A percentile compares a stretch with the other conserved stretches of the same genome.
phyloP scores from a whole-genome alignment of 2,888 invertebrate genomes.

The Leucophenga maculata region DNA sequence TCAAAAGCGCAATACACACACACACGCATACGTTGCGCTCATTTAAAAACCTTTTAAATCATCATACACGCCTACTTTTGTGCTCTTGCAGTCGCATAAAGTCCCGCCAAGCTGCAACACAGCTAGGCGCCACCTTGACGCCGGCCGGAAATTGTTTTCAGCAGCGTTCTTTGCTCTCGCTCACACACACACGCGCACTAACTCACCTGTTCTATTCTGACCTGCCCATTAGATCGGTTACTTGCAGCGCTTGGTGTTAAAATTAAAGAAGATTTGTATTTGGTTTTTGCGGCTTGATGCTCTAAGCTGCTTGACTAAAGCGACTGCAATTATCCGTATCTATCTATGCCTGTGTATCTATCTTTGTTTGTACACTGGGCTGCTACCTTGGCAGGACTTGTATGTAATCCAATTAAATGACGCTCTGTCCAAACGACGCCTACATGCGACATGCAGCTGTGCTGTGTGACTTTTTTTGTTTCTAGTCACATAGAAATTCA shows the following conservation, averaged over 20 bases:
- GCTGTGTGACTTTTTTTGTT: conserved; percentile 46
- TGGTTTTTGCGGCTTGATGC: conserved; percentile 35
- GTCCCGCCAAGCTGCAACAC: conserved; percentile 36
- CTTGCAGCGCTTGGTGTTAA: conserved; percentile 24
- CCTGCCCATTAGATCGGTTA: neutral
- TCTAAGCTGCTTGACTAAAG: conserved; percentile 66
- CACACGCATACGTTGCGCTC: conserved; percentile 40
- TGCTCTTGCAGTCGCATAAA: too few species aligned
- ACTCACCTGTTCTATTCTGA: too few species aligned
- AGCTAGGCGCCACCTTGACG: conserved; percentile 64
- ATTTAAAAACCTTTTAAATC: conserved; percentile 67
- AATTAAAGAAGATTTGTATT: conserved; percentile 34
- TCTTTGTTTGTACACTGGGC: conserved; percentile 42
- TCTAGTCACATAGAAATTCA: too few species aligned
- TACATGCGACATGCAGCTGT: conserved; percentile 51
- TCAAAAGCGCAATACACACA: conserved; percentile 28
- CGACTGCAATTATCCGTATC: conserved; percentile 44
- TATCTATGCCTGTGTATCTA: neutral
- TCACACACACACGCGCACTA: neutral
- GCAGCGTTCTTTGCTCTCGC: neutral
- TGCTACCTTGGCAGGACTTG: conserved; percentile 60
- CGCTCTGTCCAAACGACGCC: conserved; percentile 46
- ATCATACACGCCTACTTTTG: conserved; percentile 63
- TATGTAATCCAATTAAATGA: conserved; percentile 62
- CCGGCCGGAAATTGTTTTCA: conserved; percentile 59